A percentile compares a stretch with the other conserved stretches of the same genome.
Evolutionary conservation across 2,888 invertebrate species (phyloP).

Genomic region (Chelonus formosanus): DNA sequence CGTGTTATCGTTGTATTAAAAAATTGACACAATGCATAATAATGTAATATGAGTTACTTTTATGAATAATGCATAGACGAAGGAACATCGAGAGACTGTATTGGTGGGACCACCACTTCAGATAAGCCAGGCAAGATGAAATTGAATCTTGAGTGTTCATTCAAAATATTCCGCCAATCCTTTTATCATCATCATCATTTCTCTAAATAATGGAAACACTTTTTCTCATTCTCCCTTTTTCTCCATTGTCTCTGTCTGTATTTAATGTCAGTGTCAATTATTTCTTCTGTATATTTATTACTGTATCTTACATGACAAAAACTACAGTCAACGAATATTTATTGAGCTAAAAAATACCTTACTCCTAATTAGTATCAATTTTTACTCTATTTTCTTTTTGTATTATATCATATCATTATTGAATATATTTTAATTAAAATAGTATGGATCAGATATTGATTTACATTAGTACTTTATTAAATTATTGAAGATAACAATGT

Average conservation of each 20-base stretch:
- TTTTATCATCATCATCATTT: slow-evolving; percentile 29
- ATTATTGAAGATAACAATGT: no score
- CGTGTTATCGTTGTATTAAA: background rate
- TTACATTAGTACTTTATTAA: no score
- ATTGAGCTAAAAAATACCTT: no score
- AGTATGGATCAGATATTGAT: no score
- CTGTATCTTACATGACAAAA: no score
- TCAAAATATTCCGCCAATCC: slow-evolving; percentile 55
- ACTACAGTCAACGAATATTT: no score
- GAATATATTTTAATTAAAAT: no score
- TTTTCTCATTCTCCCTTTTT: slow-evolving; percentile 25
- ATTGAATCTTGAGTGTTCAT: slow-evolving; percentile 60
- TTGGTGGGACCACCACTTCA: slow-evolving; percentile 61
- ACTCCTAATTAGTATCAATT: no score
- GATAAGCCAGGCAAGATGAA: slow-evolving; percentile 64
- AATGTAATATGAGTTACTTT: slow-evolving; percentile 59
- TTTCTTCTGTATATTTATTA: background rate
- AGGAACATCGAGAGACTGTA: slow-evolving; percentile 59
- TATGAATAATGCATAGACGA: slow-evolving; percentile 62
- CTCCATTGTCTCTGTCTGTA: background rate
- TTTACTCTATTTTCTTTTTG: no score
- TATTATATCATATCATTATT: no score
- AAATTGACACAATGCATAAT: slow-evolving; percentile 22
- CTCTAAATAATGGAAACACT: slow-evolving; percentile 42
- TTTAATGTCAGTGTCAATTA: background rate